phyloP scores from a whole-genome alignment of 2,797 vertebrate genomes.

The Pogoniulus pusillus region DNA sequence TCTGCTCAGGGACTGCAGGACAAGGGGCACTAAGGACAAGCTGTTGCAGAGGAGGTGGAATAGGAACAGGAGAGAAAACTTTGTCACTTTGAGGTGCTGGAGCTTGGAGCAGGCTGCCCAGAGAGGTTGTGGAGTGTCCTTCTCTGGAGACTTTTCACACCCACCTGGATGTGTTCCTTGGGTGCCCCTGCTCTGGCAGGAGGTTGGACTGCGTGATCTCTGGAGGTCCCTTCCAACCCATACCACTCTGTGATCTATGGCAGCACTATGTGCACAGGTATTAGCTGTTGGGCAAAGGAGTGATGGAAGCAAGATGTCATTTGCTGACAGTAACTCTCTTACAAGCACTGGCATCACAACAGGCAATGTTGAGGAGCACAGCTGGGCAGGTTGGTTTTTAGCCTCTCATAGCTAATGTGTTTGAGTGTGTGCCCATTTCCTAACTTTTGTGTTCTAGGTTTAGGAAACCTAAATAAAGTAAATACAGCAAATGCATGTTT shows the following conservation, averaged over 20 bases:
- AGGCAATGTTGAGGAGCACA: neutral
- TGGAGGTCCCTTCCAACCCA: too few species aligned
- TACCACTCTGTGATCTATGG: neutral
- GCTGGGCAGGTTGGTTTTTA: neutral
- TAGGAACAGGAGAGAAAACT: too few species aligned
- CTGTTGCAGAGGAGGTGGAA: too few species aligned
- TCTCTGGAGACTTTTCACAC: too few species aligned
- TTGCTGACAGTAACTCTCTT: neutral
- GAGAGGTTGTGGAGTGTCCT: too few species aligned
- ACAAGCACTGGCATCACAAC: fast-evolving
- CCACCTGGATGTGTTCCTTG: too few species aligned
- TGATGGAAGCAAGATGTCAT: neutral
- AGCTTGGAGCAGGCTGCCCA: too few species aligned
- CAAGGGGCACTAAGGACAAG: too few species aligned
- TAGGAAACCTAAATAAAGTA: constrained; percentile 6
- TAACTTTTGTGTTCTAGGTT: neutral
- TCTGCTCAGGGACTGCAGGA: too few species aligned
- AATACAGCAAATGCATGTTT: constrained; percentile 62
- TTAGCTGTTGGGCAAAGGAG: neutral
- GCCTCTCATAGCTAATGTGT: neutral
- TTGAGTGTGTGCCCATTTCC: neutral
- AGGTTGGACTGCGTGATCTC: too few species aligned
- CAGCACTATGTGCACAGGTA: fast-evolving
- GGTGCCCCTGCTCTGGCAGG: too few species aligned
- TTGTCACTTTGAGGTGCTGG: too few species aligned